These are phyloP conservation scores for Muscicapa comitata DNA, from an alignment of 2,797 vertebrate genomes.

Conservation along the genomic window DNA sequence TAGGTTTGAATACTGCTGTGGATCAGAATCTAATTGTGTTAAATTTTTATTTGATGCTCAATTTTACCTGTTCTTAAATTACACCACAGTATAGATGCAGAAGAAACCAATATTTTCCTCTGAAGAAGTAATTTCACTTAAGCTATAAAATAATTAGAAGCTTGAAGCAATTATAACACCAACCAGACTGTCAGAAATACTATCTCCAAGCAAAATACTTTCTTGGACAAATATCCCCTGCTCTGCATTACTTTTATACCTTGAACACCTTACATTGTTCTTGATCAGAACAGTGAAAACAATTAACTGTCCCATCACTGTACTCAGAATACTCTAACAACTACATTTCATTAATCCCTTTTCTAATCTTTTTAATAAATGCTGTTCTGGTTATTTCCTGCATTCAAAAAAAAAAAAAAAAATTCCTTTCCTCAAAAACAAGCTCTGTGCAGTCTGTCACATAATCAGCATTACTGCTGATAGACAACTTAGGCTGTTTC, in stretches of 20 bases:
- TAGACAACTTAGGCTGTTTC: background rate
- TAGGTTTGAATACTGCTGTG: background rate
- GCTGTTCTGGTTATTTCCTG: background rate
- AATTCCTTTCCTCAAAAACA: background rate
- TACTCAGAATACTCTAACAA: background rate
- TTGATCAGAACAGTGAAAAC: background rate
- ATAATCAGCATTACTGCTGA: background rate
- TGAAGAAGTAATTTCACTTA: background rate
- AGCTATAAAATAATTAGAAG: background rate
- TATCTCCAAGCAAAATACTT: background rate
- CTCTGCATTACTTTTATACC: background rate
- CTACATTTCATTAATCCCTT: background rate
- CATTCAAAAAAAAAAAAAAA: background rate
- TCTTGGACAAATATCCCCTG: background rate
- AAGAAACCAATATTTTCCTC: background rate
- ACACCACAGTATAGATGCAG: background rate
- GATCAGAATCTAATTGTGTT: background rate
- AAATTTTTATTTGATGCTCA: background rate
- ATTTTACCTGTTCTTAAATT: background rate
- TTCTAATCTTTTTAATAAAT: background rate
- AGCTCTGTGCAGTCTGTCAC: background rate
- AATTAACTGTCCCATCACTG: background rate
- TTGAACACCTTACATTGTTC: background rate
- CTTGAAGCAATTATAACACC: background rate
- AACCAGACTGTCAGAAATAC: background rate